phyloP scores from a whole-genome alignment of 2,797 vertebrate species.

The Ataeniobius toweri region DNA sequence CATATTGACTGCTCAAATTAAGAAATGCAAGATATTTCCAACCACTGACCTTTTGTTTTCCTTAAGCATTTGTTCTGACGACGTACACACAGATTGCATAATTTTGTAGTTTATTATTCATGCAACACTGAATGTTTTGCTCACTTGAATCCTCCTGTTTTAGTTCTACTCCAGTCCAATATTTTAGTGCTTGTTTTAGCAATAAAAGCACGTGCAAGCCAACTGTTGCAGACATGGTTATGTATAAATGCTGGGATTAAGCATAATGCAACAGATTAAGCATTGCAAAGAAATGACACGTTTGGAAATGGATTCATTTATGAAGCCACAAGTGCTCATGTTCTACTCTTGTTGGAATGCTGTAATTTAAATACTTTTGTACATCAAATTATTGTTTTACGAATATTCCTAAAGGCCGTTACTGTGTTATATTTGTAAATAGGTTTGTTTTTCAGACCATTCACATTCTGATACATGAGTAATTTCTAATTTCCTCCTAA shows the following conservation, averaged over 20 bases:
- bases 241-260: constrained; percentile 63
- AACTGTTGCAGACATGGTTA: constrained; percentile 49
- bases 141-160: constrained; percentile 67
- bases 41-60: constrained; percentile 21
- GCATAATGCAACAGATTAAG: constrained; percentile 54
- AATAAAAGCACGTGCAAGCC: constrained; percentile 43
- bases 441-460: constrained; percentile 50
- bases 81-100: constrained; percentile 18
- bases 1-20: constrained; percentile 54
- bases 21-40: constrained; percentile 15
- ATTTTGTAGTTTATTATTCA: constrained; percentile 38
- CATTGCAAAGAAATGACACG: constrained; percentile 53
- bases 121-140: constrained; percentile 60
- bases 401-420: constrained; percentile 64
- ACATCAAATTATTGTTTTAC: constrained; percentile 69
- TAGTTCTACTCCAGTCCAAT: constrained; percentile 47
- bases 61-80: constrained; percentile 7
- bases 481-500: constrained; percentile 25
- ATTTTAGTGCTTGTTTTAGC: constrained; percentile 50
- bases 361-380: constrained; percentile 78
- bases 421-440: constrained; percentile 75
- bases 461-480: constrained; percentile 29
- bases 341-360: constrained; percentile 68
- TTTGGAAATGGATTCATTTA: constrained; percentile 76
- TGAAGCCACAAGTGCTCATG: constrained; percentile 74